phyloP scores from a whole-genome alignment of 2,797 vertebrate species.

The Neoniphon sammara region DNA sequence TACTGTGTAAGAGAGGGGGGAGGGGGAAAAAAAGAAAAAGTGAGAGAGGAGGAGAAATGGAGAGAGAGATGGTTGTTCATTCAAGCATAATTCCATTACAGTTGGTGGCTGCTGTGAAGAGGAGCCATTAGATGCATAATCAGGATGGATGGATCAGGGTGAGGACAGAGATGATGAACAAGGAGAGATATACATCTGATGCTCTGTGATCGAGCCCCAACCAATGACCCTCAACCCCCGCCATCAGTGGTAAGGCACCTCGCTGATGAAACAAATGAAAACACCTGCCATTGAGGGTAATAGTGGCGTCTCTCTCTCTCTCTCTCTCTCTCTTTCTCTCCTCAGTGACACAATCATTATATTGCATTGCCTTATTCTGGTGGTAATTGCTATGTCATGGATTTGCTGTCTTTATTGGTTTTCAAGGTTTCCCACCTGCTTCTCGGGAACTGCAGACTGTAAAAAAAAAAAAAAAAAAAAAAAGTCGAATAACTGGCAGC shows the following conservation, averaged over 20 bases:
- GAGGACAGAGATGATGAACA: slow-evolving; percentile 53
- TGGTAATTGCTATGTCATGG: neutral
- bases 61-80: slow-evolving; percentile 68
- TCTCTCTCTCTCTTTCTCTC: neutral
- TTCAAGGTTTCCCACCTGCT: neutral
- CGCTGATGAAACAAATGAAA: slow-evolving; percentile 43
- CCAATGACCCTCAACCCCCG: slow-evolving; percentile 63
- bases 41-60: slow-evolving; percentile 29
- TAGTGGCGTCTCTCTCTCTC: slow-evolving; percentile 33
- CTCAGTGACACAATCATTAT: neutral
- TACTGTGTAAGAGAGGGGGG: neutral
- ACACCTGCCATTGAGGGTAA: slow-evolving; percentile 54
- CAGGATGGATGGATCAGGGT: slow-evolving; percentile 75
- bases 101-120: slow-evolving; percentile 78
- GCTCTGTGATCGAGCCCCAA: slow-evolving; percentile 58
- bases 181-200: slow-evolving; percentile 62
- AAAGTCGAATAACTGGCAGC: no score
- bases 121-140: slow-evolving; percentile 80
- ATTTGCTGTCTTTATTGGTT: neutral
- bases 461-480: no score
- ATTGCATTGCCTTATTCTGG: neutral
- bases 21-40: slow-evolving; percentile 15
- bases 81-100: slow-evolving; percentile 80
- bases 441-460: no score
- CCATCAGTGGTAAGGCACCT: neutral